Conservation (phyloP, 2,888 invertebrate species). For the Odontocerum albicorne region DNA sequence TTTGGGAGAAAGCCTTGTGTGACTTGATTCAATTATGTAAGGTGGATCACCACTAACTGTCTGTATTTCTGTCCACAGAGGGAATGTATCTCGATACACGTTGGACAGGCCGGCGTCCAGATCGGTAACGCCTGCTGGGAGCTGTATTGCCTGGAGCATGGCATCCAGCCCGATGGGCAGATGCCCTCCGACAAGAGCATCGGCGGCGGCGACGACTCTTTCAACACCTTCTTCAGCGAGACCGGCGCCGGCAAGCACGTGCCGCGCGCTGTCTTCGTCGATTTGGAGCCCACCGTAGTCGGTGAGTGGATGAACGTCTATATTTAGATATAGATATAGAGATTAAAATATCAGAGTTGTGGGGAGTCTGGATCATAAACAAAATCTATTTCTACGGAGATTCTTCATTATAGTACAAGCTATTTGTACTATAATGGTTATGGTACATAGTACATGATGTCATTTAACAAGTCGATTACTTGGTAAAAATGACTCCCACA, state of each 20-base stretch:
- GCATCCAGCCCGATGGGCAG: slow-evolving; percentile 91
- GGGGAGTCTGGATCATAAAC: too few species aligned
- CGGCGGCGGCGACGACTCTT: slow-evolving; percentile 90
- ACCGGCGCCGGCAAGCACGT: slow-evolving; percentile 96
- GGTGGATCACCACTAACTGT: too few species aligned
- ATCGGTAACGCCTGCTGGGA: slow-evolving; percentile 92
- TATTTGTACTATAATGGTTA: too few species aligned
- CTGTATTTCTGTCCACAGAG: slow-evolving; percentile 66
- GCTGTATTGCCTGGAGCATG: slow-evolving; percentile 88
- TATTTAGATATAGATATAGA: not conserved
- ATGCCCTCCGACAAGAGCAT: slow-evolving; percentile 93
- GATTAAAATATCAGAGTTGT: too few species aligned
- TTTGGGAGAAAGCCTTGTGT: too few species aligned
- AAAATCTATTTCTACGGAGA: too few species aligned
- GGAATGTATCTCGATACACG: slow-evolving; percentile 78
- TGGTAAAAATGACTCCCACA: too few species aligned
- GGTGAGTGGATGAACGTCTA: slow-evolving; percentile 8
- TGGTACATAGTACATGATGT: too few species aligned
- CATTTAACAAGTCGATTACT: too few species aligned
- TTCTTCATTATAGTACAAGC: too few species aligned
- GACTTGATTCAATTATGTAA: too few species aligned
- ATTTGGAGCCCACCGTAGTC: slow-evolving; percentile 95
- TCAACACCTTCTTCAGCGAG: slow-evolving; percentile 94
- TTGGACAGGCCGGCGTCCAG: slow-evolving; percentile 84
- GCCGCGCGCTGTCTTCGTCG: slow-evolving; percentile 91